A percentile compares a stretch with the other conserved stretches of the same genome.
phyloP scores from a whole-genome alignment of 1,140 invertebrate species.

The Drosophila rufa region DNA sequence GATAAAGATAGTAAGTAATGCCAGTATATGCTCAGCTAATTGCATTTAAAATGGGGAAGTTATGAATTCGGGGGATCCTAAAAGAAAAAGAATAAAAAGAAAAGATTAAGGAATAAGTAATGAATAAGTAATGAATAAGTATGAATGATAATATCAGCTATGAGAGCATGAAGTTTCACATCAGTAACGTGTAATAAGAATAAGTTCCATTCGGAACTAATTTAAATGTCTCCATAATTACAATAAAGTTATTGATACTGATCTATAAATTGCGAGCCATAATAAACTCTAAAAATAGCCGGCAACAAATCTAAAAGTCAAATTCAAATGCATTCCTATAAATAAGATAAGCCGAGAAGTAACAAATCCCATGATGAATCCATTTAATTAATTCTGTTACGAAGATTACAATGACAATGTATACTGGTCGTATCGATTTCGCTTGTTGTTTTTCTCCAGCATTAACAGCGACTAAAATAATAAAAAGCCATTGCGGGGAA shows the following conservation, averaged over 20 bases:
- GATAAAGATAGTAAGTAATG: too few relatives aligned
- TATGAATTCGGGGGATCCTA: not conserved
- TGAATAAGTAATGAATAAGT: not conserved
- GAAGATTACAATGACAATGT: conserved; percentile 6
- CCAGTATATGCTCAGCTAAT: not conserved
- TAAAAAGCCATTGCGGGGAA: not conserved
- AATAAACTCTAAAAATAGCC: not conserved
- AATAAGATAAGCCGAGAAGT: not conserved
- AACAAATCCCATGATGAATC: not conserved
- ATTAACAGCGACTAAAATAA: conserved; percentile 19
- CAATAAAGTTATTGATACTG: not conserved
- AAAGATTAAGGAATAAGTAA: not conserved
- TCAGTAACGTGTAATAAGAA: not conserved
- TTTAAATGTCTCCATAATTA: too few relatives aligned
- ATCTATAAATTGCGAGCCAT: not conserved
- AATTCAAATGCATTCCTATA: conserved; percentile 13
- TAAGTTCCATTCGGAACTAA: too few relatives aligned
- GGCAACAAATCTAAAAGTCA: not conserved
- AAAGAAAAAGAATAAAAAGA: too few relatives aligned
- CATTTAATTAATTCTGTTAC: not conserved
- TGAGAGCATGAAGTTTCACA: not conserved
- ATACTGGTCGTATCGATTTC: conserved; percentile 16
- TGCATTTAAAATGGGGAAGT: not conserved
- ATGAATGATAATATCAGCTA: not conserved
- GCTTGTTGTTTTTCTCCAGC: conserved; percentile 11